Conservation (phyloP, 2,797 vertebrate species). For the Glyptemys insculpta region DNA sequence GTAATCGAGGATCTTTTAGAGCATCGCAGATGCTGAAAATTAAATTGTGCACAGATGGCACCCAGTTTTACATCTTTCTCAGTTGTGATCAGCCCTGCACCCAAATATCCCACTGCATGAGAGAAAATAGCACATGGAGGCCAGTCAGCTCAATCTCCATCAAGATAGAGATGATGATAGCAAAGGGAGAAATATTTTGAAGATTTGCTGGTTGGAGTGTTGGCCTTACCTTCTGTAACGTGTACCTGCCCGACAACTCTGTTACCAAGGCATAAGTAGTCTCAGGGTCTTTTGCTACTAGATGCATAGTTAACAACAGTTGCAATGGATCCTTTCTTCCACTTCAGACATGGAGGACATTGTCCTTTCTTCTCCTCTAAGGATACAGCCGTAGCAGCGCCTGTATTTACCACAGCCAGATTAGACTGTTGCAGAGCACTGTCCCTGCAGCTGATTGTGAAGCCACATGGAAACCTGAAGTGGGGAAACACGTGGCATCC, state of each 20-base stretch:
- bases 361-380: background rate
- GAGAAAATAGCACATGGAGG: background rate
- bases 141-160: slow-evolving; percentile 10
- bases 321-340: background rate
- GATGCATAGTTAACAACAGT: background rate
- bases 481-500: background rate
- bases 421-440: background rate
- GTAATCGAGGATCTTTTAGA: slow-evolving; percentile 33
- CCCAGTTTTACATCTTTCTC: slow-evolving; percentile 1
- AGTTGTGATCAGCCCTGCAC: background rate
- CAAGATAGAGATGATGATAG: background rate
- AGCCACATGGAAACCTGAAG: background rate
- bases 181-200: background rate
- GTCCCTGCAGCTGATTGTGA: background rate
- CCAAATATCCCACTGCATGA: background rate
- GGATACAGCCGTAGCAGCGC: background rate
- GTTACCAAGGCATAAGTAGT: background rate
- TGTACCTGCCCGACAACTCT: background rate
- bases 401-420: background rate
- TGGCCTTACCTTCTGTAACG: background rate
- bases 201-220: background rate
- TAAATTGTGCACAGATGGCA: slow-evolving; percentile 9
- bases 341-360: background rate
- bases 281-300: background rate
- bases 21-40: slow-evolving; percentile 40